Evolutionary conservation across 2,888 invertebrate genomes (phyloP), one percentile per base, ranked within the genome.

Genomic region (Agrochola litura): DNA sequence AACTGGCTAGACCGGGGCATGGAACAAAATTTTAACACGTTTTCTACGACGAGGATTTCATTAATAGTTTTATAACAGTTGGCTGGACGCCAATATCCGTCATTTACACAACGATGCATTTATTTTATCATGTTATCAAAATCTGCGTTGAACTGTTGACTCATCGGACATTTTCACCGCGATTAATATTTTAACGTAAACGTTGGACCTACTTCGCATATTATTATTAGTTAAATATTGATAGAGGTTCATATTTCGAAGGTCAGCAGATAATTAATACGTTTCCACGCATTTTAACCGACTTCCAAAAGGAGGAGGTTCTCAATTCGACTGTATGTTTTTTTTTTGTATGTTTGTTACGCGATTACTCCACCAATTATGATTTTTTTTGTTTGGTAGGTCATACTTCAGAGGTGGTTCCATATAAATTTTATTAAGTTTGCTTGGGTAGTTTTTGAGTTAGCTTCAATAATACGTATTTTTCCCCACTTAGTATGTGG

Each of bases 41-140:
- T 75, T 75, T 37, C 70, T 63, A 67, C 66, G 70, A 54, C 16
- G 67, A 67, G 68, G 72, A 73, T 79, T 79, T 83, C 82, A 84
- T 77, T 84, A 79, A 73, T 79, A 87, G 76, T 77, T 87, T 89
- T 86, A 88, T 86, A 72, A 76, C 81, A 73, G 64, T 83, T 90
- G 91, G 88, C 82, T 46, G 41, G 4, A 8, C 49, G 86, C 91
- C 90, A 91, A 82, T 75, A 61, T 78, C 67, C 82, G 82, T 74
- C 69, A 75, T 72, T 81, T 82, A 84, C 70, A 63, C 66, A 56
- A 70, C 67, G 79, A 67, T 81, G 79, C 73, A 77, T 78, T 77
- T 79, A 80, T 83, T 84, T 82, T 81, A 76, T 79, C 81, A 67
- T 65, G 69, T 82, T 82, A 84, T 83, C 81, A 64, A 76, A 79